phyloP scores from a whole-genome alignment of 2,797 vertebrate species.

The Neosalanx taihuensis region DNA sequence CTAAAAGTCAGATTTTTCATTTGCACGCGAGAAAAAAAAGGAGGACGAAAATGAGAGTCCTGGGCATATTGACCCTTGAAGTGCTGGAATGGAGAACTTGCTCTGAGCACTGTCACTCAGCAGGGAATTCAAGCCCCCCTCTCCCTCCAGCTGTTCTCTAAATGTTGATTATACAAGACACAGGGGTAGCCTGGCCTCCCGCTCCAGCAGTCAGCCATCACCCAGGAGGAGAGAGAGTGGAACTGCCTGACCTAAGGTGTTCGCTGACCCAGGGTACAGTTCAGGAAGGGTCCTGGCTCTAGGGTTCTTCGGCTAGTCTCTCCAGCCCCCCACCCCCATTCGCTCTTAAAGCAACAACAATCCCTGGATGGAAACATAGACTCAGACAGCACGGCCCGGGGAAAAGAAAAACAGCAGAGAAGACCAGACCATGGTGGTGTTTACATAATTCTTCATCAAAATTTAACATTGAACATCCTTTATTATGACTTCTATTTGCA shows the following conservation, averaged over 20 bases:
- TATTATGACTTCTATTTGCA: background rate
- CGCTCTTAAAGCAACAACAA: constrained; percentile 33
- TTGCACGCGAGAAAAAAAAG: constrained; percentile 27
- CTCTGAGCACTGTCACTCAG: constrained; percentile 48
- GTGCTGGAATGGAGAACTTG: constrained; percentile 46
- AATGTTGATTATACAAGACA: constrained; percentile 75
- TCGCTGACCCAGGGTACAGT: constrained; percentile 61
- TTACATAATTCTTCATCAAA: constrained; percentile 60
- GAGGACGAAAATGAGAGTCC: constrained; percentile 21
- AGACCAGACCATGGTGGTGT: constrained; percentile 42
- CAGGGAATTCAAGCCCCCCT: constrained; percentile 49
- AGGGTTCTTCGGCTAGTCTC: constrained; percentile 53
- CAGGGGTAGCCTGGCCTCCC: constrained; percentile 37
- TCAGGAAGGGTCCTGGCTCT: constrained; percentile 54
- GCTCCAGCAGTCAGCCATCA: constrained; percentile 45
- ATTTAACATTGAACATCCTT: constrained; percentile 32
- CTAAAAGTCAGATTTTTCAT: constrained; percentile 14
- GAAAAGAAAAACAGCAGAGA: constrained; percentile 36
- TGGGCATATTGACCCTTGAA: constrained; percentile 43
- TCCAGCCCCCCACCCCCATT: constrained; percentile 31
- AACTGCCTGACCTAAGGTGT: constrained; percentile 60
- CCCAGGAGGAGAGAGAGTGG: constrained; percentile 47
- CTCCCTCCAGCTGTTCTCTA: constrained; percentile 62
- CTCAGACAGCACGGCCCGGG: constrained; percentile 58
- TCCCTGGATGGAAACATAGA: constrained; percentile 55